Evolutionary conservation across 2,113 vertebrate genomes (phyloP), one percentile per base, ranked within the genome.

Genomic region (Neodon shergylaensis): DNA sequence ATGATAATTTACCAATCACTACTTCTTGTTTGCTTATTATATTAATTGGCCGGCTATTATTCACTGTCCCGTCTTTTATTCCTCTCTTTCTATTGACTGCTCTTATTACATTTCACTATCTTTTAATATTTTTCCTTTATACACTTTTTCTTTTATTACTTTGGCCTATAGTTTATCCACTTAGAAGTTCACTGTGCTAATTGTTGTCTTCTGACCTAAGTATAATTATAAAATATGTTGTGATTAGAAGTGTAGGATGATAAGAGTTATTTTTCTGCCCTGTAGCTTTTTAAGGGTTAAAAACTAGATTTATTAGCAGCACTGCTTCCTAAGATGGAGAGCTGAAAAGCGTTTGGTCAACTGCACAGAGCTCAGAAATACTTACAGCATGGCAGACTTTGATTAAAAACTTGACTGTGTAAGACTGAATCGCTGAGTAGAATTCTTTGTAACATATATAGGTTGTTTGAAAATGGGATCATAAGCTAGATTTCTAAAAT

Each of bases 141-240:
- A 49, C 0, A 2, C 21, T 12, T 81, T 54, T 81, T 10, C 49
- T 7, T 88, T 73, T 81, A 52, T 63, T 77, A 1, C 19, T 36
- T 58, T 93, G 65, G 12, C 84, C 19, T 90, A 19, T 28, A 63
- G 1, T 82, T 82, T 87, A 54, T 39, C 16, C 33, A 85, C 36
- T 91, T 76, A 88, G 33, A 96, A 96, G 72, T 95, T 94, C 16
- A 84, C 58, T 73, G 3, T 96, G 65, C 92, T 92, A 63, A 74
- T 81, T 95, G n/a, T 28, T 93, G 0, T 91, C 22, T 84, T 94
- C 52, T 96, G 5, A 68, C 66, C 92, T 94, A 84, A 1, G 42
- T 90, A 79, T 79, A 87, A 33, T 94, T 79, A 47, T 72, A 13
- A 90, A n/a, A 94, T 84, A 47, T 76, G 12, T 82, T 89, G 17